phyloP scores from a whole-genome alignment of 2,888 invertebrate species.

The Hypercompe scribonia region DNA sequence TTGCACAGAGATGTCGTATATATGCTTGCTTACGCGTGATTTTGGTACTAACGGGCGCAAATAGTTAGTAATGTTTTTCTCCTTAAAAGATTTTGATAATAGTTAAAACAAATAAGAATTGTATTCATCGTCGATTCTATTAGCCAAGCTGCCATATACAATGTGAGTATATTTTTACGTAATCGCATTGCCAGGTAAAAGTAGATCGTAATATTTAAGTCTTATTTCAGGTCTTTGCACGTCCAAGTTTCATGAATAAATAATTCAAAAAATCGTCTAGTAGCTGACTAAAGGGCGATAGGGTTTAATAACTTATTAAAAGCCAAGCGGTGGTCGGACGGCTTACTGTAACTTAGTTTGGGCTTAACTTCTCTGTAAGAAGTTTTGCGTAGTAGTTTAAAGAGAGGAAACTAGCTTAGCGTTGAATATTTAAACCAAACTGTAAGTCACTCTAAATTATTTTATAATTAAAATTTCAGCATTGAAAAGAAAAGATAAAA shows the following conservation, averaged over 20 bases:
- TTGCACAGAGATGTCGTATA: too few species aligned
- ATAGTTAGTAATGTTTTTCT: too few species aligned
- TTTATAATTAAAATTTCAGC: neutral
- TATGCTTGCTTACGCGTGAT: too few species aligned
- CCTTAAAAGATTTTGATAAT: too few species aligned
- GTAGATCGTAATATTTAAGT: neutral
- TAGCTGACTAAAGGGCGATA: constrained; percentile 21
- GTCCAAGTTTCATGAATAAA: neutral
- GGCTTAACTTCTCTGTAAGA: constrained; percentile 17
- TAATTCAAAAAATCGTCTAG: constrained; percentile 4
- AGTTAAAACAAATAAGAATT: too few species aligned
- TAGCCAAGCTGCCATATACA: too few species aligned
- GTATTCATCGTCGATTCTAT: too few species aligned
- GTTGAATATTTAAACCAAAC: neutral
- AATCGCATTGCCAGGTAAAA: neutral
- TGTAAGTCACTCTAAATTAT: neutral
- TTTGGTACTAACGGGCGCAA: too few species aligned
- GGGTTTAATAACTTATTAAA: constrained; percentile 43
- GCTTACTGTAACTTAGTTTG: constrained; percentile 12
- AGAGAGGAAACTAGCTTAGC: constrained; percentile 11
- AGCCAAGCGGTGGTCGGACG: constrained; percentile 30
- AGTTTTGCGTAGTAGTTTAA: constrained; percentile 38
- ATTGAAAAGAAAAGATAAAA: neutral
- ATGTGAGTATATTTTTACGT: too few species aligned
- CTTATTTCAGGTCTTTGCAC: neutral